Conservation (phyloP, 2,888 invertebrate species). For the Euplagia quadripunctaria region DNA sequence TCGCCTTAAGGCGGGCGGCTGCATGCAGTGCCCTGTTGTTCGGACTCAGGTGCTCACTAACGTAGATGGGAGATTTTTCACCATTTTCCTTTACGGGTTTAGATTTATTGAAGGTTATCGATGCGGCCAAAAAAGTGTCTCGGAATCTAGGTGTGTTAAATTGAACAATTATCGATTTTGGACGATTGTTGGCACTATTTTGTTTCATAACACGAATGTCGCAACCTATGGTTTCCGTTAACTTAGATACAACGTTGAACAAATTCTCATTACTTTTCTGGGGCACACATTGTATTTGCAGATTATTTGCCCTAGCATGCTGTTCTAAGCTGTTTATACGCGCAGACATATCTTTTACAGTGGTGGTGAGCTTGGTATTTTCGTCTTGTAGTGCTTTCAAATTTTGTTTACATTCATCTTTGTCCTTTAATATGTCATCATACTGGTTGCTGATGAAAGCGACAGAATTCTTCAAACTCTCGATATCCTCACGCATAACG, state of each 20-base stretch:
- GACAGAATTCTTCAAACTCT: too few species aligned
- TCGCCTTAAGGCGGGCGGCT: too few species aligned
- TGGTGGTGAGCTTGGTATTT: not conserved
- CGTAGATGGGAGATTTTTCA: too few species aligned
- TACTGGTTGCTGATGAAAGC: not conserved
- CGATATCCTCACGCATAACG: too few species aligned
- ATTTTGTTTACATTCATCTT: not conserved
- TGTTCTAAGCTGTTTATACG: conserved; percentile 14
- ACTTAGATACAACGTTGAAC: not conserved
- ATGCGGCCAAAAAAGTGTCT: conserved; percentile 10
- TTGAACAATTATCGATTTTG: conserved; percentile 18
- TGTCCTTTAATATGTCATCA: not conserved
- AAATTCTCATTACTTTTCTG: conserved; percentile 15
- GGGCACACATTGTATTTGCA: conserved; percentile 20
- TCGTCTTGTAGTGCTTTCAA: not conserved
- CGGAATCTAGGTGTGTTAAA: conserved; percentile 18
- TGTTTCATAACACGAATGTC: conserved; percentile 13
- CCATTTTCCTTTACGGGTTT: too few species aligned
- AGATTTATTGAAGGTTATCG: conserved; percentile 11
- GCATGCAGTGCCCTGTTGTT: too few species aligned
- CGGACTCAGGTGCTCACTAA: too few species aligned
- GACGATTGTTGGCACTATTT: conserved; percentile 13
- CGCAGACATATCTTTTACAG: not conserved
- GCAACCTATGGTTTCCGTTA: not conserved
- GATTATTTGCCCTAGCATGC: conserved; percentile 7